Conservation (phyloP, 2,888 invertebrate species). For the Heteropelma amictum region DNA sequence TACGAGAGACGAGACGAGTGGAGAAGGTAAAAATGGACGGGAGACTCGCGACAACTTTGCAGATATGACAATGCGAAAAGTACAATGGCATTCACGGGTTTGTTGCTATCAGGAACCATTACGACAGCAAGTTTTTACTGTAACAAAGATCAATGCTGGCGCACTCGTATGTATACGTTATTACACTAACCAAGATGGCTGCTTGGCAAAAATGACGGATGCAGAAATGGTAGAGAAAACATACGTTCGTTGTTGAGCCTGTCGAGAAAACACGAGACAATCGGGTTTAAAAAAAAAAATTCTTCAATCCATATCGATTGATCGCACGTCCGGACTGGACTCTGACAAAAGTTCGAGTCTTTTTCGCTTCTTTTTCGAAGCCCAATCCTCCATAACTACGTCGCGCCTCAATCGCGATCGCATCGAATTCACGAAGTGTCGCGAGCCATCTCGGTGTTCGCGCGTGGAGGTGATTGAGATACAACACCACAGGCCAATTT, state of each 20-base stretch:
- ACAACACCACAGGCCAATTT: no score
- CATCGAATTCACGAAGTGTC: no score
- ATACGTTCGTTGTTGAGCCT: no score
- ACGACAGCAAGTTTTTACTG: constrained; percentile 16
- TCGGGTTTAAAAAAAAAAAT: no score
- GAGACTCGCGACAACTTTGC: constrained; percentile 25
- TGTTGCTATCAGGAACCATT: constrained; percentile 10
- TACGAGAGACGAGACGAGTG: background rate
- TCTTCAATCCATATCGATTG: no score
- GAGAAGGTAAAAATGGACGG: constrained; percentile 26
- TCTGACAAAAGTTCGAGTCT: background rate
- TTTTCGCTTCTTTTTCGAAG: background rate
- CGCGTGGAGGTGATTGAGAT: constrained; percentile 52
- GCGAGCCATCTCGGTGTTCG: no score
- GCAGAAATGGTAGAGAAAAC: no score
- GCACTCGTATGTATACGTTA: background rate
- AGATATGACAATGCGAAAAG: constrained; percentile 27
- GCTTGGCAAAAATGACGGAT: no score
- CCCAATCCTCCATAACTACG: background rate
- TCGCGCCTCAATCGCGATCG: background rate
- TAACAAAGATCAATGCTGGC: background rate
- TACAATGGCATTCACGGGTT: constrained; percentile 20
- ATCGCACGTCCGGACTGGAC: no score
- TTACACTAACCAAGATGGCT: background rate
- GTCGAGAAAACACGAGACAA: no score